These are phyloP conservation scores for Reticulitermes lucifugus DNA, from an alignment of 2,888 invertebrate species.

Conservation along the genomic window DNA sequence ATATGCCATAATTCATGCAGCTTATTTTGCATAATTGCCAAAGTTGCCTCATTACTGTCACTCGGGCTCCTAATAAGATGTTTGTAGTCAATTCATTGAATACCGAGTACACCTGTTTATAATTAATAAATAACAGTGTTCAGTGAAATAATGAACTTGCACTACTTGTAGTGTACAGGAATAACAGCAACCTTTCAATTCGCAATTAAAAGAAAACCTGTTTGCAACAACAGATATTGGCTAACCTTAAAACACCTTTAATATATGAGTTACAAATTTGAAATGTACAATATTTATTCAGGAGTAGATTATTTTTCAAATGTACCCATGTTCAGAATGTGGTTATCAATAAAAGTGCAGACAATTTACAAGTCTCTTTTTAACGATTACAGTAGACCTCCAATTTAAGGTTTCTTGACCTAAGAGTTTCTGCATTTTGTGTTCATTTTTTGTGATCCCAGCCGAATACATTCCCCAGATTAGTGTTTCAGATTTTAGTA, in stretches of 20 bases:
- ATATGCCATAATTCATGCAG: conserved; percentile 23
- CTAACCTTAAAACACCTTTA: conserved; percentile 2
- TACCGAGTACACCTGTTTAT: background rate
- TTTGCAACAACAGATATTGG: background rate
- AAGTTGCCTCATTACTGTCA: conserved; percentile 31
- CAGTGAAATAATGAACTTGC: background rate
- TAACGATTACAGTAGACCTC: too few species aligned
- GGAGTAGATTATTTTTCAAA: conserved; percentile 33
- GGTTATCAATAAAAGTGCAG: conserved; percentile 30
- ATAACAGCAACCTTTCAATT: background rate
- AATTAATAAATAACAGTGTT: background rate
- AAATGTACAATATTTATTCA: conserved; percentile 33
- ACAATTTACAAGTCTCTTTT: background rate
- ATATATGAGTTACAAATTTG: background rate
- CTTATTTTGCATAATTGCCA: conserved; percentile 34
- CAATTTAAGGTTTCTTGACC: too few species aligned
- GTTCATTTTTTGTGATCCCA: too few species aligned
- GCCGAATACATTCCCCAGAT: too few species aligned
- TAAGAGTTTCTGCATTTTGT: too few species aligned
- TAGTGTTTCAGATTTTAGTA: too few species aligned
- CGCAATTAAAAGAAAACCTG: background rate
- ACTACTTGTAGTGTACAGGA: background rate
- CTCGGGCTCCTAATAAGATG: background rate
- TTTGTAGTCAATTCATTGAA: background rate
- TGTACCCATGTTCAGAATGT: conserved; percentile 27